Conservation (phyloP, 2,888 invertebrate species). For the Julus scandinavius region DNA sequence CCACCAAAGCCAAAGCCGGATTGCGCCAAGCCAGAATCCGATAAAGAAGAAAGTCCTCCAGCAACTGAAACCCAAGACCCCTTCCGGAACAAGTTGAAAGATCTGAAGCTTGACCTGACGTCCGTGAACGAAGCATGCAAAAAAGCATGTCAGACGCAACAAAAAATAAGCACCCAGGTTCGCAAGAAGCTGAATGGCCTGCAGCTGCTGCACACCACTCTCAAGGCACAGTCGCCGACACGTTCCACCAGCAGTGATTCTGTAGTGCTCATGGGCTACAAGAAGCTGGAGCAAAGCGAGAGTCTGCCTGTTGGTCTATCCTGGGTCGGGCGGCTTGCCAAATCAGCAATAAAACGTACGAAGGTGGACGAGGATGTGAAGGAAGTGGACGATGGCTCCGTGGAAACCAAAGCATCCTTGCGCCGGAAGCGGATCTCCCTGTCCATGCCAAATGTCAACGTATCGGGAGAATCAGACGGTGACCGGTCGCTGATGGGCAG, state of each 20-base stretch:
- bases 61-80: background rate
- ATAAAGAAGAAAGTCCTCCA: background rate
- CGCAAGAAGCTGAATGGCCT: constrained; percentile 45
- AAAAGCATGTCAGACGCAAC: background rate
- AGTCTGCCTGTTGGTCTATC: constrained; percentile 70
- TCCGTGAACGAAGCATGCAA: background rate
- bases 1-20: background rate
- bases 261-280: constrained; percentile 61
- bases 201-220: constrained; percentile 10
- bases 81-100: background rate
- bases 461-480: constrained; percentile 37
- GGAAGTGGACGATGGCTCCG: background rate
- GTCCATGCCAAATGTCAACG: constrained; percentile 49
- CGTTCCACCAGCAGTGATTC: constrained; percentile 56
- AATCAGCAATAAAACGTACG: background rate
- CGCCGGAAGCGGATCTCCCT: background rate
- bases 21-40: background rate
- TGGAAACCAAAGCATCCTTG: background rate
- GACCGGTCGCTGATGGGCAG: constrained; percentile 57
- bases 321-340: constrained; percentile 26
- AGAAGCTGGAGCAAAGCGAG: constrained; percentile 71
- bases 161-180: constrained; percentile 30
- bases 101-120: background rate
- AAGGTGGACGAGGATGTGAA: background rate
- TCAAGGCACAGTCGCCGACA: constrained; percentile 45